phyloP scores from a whole-genome alignment of 2,797 vertebrate species.

The Gambusia yucatana region DNA sequence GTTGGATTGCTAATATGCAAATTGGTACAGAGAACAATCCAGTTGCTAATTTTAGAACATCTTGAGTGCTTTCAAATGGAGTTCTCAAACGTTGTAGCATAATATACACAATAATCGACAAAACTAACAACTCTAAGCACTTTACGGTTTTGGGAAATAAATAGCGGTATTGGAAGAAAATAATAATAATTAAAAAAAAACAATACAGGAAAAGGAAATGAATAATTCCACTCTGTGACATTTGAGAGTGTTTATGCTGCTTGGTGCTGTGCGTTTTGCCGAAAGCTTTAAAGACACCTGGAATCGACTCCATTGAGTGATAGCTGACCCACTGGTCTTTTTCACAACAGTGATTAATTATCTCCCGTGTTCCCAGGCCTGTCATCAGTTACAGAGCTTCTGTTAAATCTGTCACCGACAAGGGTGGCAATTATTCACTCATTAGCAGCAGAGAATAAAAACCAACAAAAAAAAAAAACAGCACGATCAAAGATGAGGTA shows the following conservation, averaged over 20 bases:
- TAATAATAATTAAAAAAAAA: background rate
- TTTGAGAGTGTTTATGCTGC: background rate
- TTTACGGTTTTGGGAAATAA: background rate
- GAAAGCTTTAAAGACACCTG: slow-evolving; percentile 38
- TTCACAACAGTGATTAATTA: slow-evolving; percentile 41
- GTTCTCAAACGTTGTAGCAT: background rate
- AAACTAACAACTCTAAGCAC: background rate
- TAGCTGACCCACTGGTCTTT: slow-evolving; percentile 29
- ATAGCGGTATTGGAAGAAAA: background rate
- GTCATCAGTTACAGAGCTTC: slow-evolving; percentile 53
- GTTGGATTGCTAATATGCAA: background rate
- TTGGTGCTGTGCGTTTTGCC: slow-evolving; percentile 64
- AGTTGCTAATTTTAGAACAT: background rate
- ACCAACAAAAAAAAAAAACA: background rate
- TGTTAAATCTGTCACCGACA: slow-evolving; percentile 44
- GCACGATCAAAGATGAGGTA: slow-evolving; percentile 10
- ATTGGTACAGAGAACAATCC: background rate
- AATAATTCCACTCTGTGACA: background rate
- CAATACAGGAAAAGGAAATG: background rate
- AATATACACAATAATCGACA: background rate
- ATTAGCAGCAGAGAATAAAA: slow-evolving; percentile 27
- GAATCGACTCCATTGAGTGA: slow-evolving; percentile 9
- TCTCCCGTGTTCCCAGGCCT: slow-evolving; percentile 36
- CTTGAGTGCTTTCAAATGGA: background rate
- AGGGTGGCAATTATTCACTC: slow-evolving; percentile 52